Evolutionary conservation across 2,888 invertebrate genomes (phyloP), one percentile per base, ranked within the genome.

Genomic region (Spisula solida): DNA sequence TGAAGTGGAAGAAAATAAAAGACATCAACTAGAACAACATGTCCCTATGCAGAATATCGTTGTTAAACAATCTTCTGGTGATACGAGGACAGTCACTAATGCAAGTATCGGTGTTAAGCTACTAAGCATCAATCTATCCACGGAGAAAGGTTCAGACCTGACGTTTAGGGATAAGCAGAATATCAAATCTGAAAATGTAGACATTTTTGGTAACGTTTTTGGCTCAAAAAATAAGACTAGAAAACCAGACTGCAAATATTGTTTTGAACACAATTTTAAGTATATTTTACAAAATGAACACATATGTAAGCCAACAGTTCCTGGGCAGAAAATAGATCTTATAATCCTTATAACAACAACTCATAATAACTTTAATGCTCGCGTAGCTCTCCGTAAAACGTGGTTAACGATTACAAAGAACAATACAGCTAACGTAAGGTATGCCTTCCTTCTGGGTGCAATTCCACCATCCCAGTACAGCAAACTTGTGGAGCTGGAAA

Each of bases 201-300:
- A 83, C 31, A 83, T 47, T 29, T 75, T 29, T 70, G 83, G 83
- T 0, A 83, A 83, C 29, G 29, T 29, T 14, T 18, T 31, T 20
- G 31, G 48, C 18, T 47, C 83, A 5, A 75, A 51, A 20, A 25
- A 75, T 8, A 83, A 48, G 20, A 60, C 70, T 18, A 78, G 90
- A 80, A 82, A 90, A 51, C 81, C 87, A 31, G 60, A 31, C 0
- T 93, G 93, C 83, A 66, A 87, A 18, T 47, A 55, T 20, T 93
- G 93, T 80, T 93, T 93, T 88, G 18, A 82, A 48, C 93, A 93
- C 47, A 78, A 91, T 66, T 93, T 92, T 87, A 89, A 89, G 60
- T 93, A 92, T 80, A 41, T 90, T 20, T 88, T 93, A 66, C 84
- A 91, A n/a, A 92, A 92, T 81, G 86, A 87, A 4, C 55, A 89